A percentile compares a stretch with the other conserved stretches of the same genome.
Conservation (phyloP, 2,888 invertebrate genomes). For the Tinea semifulvella region DNA sequence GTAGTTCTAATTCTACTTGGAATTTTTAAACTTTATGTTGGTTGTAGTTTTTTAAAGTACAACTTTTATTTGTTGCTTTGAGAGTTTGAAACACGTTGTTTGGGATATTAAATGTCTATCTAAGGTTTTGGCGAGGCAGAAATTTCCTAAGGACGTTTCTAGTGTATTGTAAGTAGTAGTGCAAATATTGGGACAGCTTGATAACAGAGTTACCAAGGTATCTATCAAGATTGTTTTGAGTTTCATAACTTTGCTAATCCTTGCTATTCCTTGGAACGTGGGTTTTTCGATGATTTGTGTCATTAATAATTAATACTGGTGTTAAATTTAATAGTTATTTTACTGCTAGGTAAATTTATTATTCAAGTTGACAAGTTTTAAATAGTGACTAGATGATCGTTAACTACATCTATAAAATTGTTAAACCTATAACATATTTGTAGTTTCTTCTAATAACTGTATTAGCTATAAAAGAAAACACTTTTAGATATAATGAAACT, state of each 20-base stretch:
- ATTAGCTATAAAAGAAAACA: no score
- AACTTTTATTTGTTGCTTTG: neutral
- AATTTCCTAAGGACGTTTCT: conserved; percentile 35
- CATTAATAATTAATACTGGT: no score
- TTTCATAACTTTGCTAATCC: conserved; percentile 9
- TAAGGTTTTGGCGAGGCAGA: conserved; percentile 20
- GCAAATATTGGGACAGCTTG: conserved; percentile 40
- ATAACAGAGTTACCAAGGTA: conserved; percentile 26
- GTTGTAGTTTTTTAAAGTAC: neutral
- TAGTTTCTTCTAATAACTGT: no score
- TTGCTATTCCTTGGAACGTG: no score
- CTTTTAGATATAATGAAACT: no score
- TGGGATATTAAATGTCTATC: neutral
- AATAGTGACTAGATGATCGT: no score
- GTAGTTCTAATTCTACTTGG: neutral
- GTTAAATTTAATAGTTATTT: no score
- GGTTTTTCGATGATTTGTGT: no score
- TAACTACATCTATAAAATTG: no score
- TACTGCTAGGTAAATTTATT: no score
- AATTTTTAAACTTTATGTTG: neutral
- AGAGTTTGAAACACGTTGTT: neutral
- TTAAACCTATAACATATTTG: no score
- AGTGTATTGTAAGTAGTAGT: conserved; percentile 12
- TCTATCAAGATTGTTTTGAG: neutral
- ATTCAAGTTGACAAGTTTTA: no score